Conservation (phyloP, 2,797 vertebrate species). For the Chaetodon trifasciatus region DNA sequence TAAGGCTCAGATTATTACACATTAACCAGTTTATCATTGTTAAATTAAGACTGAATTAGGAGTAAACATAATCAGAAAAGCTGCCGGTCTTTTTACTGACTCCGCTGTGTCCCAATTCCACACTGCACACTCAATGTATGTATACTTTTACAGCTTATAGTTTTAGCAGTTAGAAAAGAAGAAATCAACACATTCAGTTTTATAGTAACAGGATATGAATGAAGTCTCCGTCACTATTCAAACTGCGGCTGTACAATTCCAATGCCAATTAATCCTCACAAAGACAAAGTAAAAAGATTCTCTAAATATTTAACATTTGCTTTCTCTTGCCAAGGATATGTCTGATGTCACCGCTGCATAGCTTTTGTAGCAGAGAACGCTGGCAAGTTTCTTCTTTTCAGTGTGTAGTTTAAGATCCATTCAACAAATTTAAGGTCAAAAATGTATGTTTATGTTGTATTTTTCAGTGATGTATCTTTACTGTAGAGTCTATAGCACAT, state of each 20-base stretch:
- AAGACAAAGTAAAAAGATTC: not conserved
- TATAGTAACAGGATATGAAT: not conserved
- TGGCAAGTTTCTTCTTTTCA: too few relatives aligned
- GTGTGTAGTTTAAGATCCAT: too few relatives aligned
- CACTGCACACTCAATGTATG: not conserved
- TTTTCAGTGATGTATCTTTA: too few relatives aligned
- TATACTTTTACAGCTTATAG: not conserved
- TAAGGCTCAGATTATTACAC: constrained; percentile 24
- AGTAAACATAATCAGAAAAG: constrained; percentile 11
- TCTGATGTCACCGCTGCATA: too few relatives aligned
- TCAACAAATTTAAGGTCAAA: too few relatives aligned
- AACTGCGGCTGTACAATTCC: not conserved
- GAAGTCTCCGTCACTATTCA: not conserved
- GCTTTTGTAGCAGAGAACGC: too few relatives aligned
- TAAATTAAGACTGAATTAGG: constrained; percentile 24
- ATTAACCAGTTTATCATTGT: constrained; percentile 10
- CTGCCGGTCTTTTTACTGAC: not conserved
- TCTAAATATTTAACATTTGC: not conserved
- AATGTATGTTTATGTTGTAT: too few relatives aligned
- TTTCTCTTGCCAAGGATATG: not conserved
- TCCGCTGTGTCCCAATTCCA: not conserved
- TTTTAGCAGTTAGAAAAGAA: not conserved
- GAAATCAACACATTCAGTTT: not conserved
- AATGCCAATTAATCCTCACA: not conserved
- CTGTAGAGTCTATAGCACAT: too few relatives aligned